Conservation (phyloP, 2,113 vertebrate genomes). For the Cynoglossus semilaevis region DNA sequence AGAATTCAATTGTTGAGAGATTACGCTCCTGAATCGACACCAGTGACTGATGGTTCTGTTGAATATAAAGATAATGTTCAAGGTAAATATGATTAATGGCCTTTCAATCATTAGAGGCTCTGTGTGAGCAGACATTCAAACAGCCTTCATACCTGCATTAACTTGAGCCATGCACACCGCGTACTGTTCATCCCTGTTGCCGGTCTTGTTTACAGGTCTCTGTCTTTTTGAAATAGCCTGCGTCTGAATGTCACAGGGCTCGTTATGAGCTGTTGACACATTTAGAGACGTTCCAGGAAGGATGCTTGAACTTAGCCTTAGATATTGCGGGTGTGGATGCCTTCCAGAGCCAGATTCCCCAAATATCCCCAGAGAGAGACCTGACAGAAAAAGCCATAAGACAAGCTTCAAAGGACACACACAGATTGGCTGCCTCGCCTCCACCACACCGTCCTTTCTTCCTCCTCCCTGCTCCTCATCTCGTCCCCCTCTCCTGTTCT, state of each 20-base stretch:
- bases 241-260: slow-evolving; percentile 27
- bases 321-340: slow-evolving; percentile 36
- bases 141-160: neutral
- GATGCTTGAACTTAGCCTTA: slow-evolving; percentile 34
- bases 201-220: slow-evolving; percentile 15
- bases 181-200: neutral
- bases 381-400: slow-evolving; percentile 70
- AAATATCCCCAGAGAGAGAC: slow-evolving; percentile 64
- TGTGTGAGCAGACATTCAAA: no score
- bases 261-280: slow-evolving; percentile 2
- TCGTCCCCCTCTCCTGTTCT: slow-evolving; percentile 12
- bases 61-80: no score
- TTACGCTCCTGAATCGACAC: no score
- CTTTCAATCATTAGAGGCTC: no score
- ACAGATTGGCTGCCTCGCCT: slow-evolving; percentile 62
- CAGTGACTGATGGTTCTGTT: no score
- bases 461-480: neutral
- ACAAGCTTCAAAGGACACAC: slow-evolving; percentile 67
- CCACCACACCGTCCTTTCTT: slow-evolving; percentile 30
- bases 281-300: slow-evolving; percentile 23
- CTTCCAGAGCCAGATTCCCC: slow-evolving; percentile 55
- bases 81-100: no score
- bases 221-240: neutral
- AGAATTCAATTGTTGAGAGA: no score
- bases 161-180: neutral